Evolutionary conservation across 2,113 vertebrate species (phyloP), one percentile per base, ranked within the genome.

Genomic region (Prietella phreatophila): DNA sequence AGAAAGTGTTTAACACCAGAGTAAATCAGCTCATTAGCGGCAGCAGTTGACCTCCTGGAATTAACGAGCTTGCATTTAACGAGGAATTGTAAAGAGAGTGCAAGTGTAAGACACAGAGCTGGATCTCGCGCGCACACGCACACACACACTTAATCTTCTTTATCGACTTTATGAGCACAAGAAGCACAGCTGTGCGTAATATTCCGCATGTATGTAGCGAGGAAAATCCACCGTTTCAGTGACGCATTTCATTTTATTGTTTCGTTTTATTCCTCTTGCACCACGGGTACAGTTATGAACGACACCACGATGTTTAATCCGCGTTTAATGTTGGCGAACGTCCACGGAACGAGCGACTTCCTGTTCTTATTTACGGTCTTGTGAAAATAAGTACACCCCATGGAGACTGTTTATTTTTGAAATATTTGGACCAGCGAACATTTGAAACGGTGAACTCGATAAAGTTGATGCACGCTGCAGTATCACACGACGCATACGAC

Each of bases 21-120:
- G 91, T 88, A 92, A 92, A 92, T 90, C 88, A 90, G 86, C 86
- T 82, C 89, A 90, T 91, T 89, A 92, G 84, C 89, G 80, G 42
- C 88, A 42, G 69, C 89, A 65, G 71, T 67, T 89, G 89, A 93
- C 91, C 91, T 91, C 87, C 65, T 83, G 87, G 88, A 91, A 90
- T 93, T 89, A 93, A 94, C 90, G 88, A 93, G 88, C 89, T 89
- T 82, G 56, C 85, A 87, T 88, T 90, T 82, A 82, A 69, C 71
- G 30, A 65, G 69, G 25, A 82, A 10, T 7, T 42, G 56, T 71
- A 55, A 82, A 55, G 58, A 42, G 55, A 36, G 33, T 8, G 25
- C 15, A 61, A 39, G 19, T 47, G 33, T 61, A 65, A 67, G 27
- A 80, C n/a, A 33, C 75, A 80, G 42, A 13, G 42, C 71, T 25